Evolutionary conservation across 1,140 invertebrate species (phyloP).

Genomic region (Micrasema longulum): DNA sequence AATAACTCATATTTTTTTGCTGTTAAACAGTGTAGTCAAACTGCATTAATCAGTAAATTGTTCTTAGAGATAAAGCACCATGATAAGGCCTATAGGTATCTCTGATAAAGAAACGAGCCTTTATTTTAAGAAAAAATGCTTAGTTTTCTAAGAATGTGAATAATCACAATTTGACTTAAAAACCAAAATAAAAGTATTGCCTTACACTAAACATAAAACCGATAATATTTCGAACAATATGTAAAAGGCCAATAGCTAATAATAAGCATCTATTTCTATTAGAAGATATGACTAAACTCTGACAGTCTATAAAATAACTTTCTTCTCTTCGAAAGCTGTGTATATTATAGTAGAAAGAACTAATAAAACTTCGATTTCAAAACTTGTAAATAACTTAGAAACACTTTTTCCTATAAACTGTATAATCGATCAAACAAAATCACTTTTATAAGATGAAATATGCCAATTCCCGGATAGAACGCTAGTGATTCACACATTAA

Average conservation of each 20-base stretch:
- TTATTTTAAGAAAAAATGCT: not conserved
- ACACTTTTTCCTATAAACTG: not conserved
- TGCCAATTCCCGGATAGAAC: slow-evolving; percentile 19
- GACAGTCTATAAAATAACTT: slow-evolving; percentile 7
- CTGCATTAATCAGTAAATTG: slow-evolving; percentile 11
- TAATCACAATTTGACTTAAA: not conserved
- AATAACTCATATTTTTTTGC: no score
- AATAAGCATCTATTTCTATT: slow-evolving; percentile 42
- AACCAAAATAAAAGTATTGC: slow-evolving; percentile 1
- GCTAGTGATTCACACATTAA: slow-evolving; percentile 37
- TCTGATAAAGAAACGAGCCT: slow-evolving; percentile 21
- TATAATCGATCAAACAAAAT: not conserved
- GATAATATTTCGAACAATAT: slow-evolving; percentile 28
- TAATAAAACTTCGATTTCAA: not conserved
- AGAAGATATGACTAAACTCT: slow-evolving; percentile 36
- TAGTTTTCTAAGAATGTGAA: not conserved
- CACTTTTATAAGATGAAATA: slow-evolving; percentile 12
- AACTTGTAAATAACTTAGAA: not conserved
- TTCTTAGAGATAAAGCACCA: slow-evolving; percentile 8
- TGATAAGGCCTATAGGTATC: slow-evolving; percentile 13
- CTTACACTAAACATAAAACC: slow-evolving; percentile 6
- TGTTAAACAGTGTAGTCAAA: not conserved
- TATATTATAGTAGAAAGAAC: no score
- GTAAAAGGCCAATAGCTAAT: slow-evolving; percentile 28
- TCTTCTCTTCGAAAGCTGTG: not conserved